These are phyloP conservation scores for Coregonus ussuriensis DNA, from an alignment of 2,797 vertebrate genomes.

Conservation along the genomic window DNA sequence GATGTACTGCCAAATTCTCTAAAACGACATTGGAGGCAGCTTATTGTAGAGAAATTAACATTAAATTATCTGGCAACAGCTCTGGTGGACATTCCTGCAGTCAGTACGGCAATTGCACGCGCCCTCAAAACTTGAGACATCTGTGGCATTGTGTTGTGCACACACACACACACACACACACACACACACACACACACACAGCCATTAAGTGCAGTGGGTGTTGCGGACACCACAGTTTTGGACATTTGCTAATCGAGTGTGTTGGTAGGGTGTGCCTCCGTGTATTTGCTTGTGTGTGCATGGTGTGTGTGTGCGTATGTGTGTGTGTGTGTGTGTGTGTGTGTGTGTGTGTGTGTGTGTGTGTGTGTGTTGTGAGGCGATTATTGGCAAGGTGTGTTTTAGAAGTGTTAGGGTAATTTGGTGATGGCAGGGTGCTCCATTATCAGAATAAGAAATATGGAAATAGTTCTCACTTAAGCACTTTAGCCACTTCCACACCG, in stretches of 20 bases:
- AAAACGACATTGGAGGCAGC: no score
- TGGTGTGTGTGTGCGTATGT: no score
- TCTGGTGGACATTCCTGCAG: no score
- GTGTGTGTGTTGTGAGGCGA: slow-evolving; percentile 35
- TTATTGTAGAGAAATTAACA: no score
- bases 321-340: no score
- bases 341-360: no score
- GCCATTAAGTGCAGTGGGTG: slow-evolving; percentile 13
- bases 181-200: slow-evolving; percentile 19
- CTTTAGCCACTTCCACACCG: slow-evolving; percentile 37
- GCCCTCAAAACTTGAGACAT: no score
- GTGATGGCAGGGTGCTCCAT: slow-evolving; percentile 64
- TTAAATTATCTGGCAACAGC: no score
- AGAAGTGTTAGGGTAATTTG: slow-evolving; percentile 58
- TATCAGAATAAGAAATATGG: slow-evolving; percentile 70
- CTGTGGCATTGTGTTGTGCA: background rate
- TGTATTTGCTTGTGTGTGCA: no score
- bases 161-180: slow-evolving; percentile 15
- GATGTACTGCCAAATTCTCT: no score
- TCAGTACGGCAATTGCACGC: no score
- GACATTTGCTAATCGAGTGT: slow-evolving; percentile 63
- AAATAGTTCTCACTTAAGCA: slow-evolving; percentile 56
- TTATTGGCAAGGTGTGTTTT: slow-evolving; percentile 38
- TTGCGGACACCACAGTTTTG: slow-evolving; percentile 50
- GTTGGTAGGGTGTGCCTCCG: no score